Evolutionary conservation across 2,797 vertebrate species (phyloP).

Genomic region (Cyclura pinguis): DNA sequence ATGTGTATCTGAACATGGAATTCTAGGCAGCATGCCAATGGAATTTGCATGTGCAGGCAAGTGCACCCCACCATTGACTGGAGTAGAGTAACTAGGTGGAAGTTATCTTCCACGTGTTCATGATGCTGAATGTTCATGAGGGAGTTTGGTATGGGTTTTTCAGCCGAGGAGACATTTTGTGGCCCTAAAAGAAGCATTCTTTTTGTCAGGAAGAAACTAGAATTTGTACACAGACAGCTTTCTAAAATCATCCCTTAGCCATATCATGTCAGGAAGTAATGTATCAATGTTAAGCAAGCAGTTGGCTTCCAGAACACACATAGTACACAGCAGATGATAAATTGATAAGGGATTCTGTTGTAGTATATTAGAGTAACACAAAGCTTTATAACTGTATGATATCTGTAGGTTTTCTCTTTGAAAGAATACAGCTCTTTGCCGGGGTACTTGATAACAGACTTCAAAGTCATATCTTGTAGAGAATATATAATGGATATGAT

Average conservation of each 20-base stretch:
- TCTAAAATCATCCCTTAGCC: background rate
- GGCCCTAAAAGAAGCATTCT: background rate
- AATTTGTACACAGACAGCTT: background rate
- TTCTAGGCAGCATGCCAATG: constrained; percentile 86
- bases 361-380: background rate
- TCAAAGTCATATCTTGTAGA: background rate
- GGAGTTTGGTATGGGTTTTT: constrained; percentile 30
- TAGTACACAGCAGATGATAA: background rate
- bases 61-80: constrained; percentile 74
- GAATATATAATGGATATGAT: background rate
- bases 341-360: background rate
- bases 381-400: background rate
- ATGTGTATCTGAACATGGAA: constrained; percentile 79
- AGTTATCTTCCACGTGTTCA: constrained; percentile 32
- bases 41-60: constrained; percentile 86
- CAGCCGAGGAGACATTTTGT: background rate
- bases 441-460: background rate
- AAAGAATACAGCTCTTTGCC: background rate
- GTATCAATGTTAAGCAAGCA: background rate
- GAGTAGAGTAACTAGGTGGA: constrained; percentile 70
- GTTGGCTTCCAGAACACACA: background rate
- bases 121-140: constrained; percentile 10
- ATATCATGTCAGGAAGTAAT: background rate
- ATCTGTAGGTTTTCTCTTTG: background rate
- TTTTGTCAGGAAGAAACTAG: background rate